Evolutionary conservation across 2,113 vertebrate species (phyloP), one percentile per base, ranked within the genome.

Genomic region (Trematomus loennbergii): DNA sequence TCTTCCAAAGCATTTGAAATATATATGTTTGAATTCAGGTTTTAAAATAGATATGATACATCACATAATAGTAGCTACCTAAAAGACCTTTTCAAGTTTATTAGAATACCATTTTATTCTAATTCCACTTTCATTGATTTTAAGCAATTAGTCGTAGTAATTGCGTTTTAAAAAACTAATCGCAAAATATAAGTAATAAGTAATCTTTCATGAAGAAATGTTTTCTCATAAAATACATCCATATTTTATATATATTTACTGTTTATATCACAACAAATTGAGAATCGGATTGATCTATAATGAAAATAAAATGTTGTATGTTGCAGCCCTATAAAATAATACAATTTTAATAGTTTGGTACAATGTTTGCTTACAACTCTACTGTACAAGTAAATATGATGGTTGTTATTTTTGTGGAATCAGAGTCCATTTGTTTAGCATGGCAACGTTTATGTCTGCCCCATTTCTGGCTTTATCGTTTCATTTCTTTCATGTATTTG

Each of bases 1-100:
- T 5, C 65, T 70, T 63, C 69, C 12, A 33, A 18, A 61, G 17
- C 49, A 57, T 36, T 52, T 20, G 52, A 29, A 33, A 61, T 72
- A 11, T 12, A 9, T 58, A 1, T 2, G 9, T 33, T 53, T 15
- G 49, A 59, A 59, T 16, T n/a, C 53, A 22, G 18, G 58, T 59
- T 61, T 60, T 72, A 49, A 15, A 9, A 67, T 17, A 29, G 6
- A 33, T 5, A 61, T 50, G 6, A 22, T 36, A n/a, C 36, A 53
- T 78, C 40, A 60, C 10, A 48, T 49, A 66, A 13, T 60, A 0
- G 5, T n/a, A 9, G 46, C 49, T 70, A 25, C 20, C n/a, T 67
- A 13, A 62, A 29, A 17, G 16, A 71, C 50, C 13, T 53, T 50
- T n/a, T 15, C 3, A 4, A 22, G 63, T 58, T 15, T 36, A 70